These are phyloP conservation scores for Mungos mungo DNA, from an alignment of 2,113 vertebrate genomes.

Conservation along the genomic window DNA sequence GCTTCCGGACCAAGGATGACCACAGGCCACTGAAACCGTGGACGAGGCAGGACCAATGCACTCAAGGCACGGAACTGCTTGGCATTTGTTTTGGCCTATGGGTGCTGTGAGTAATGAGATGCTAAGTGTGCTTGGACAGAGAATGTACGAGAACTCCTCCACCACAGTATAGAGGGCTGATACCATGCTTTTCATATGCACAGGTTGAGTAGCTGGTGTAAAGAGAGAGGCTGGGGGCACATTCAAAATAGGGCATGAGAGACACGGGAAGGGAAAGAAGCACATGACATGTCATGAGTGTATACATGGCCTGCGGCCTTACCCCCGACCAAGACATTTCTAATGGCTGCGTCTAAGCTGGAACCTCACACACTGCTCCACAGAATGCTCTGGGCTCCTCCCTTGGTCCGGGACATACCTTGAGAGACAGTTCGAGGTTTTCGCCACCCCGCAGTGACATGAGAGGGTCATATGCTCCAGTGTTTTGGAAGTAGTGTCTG, in stretches of 20 bases:
- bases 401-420: slow-evolving; percentile 82
- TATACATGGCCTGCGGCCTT: background rate
- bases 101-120: background rate
- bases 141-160: background rate
- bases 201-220: background rate
- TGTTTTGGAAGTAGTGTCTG: slow-evolving; percentile 92
- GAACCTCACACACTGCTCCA: fast-evolving
- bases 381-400: background rate
- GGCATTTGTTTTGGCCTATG: background rate
- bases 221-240: background rate
- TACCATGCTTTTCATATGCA: fast-evolving
- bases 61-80: background rate
- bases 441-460: slow-evolving; percentile 88
- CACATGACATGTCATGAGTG: background rate
- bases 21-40: background rate
- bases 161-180: background rate
- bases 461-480: slow-evolving; percentile 90
- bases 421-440: slow-evolving; percentile 93
- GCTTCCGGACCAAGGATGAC: background rate
- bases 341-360: background rate
- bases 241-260: background rate
- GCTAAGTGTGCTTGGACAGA: background rate
- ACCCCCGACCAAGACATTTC: background rate
- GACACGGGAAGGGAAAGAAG: background rate
- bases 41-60: background rate